Percentiles rank a stretch among this genome's conserved stretches.
Conservation (phyloP, 35 echinoderm and acorn worm genomes). For the Patiria miniata region DNA sequence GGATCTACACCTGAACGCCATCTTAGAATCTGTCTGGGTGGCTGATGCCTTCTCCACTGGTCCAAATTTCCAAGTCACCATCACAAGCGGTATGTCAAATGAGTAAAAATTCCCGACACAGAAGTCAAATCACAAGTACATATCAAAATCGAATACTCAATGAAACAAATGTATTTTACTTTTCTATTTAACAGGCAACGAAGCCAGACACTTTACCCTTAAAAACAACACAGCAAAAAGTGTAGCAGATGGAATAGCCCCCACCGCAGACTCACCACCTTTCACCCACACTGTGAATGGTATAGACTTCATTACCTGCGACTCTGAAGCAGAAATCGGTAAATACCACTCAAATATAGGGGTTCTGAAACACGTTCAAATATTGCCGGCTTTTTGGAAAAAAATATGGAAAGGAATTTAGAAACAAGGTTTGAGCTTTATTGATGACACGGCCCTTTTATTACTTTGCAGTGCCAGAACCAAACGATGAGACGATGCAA, state of each 20-base stretch:
- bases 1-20: conserved; percentile 31
- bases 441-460: too few relatives aligned
- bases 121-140: too few relatives aligned
- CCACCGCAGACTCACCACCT: conserved; percentile 62
- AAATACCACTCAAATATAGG: conserved; percentile 8
- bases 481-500: conserved; percentile 39
- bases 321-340: conserved; percentile 26
- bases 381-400: too few relatives aligned
- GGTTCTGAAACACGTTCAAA: too few relatives aligned
- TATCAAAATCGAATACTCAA: too few relatives aligned
- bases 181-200: conserved; percentile 59
- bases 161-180: too few relatives aligned
- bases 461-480: conserved; percentile 57
- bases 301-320: conserved; percentile 68
- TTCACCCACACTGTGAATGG: conserved; percentile 68
- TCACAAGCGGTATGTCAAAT: conserved; percentile 46
- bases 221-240: conserved; percentile 80
- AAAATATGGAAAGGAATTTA: too few relatives aligned
- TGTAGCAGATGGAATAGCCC: conserved; percentile 48
- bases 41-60: conserved; percentile 27
- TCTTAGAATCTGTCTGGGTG: conserved; percentile 2
- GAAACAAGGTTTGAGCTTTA: too few relatives aligned
- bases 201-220: conserved; percentile 81
- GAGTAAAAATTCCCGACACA: too few relatives aligned
- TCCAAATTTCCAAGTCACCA: conserved; percentile 44